Evolutionary conservation across 2,113 vertebrate genomes (phyloP).

Genomic region (Cynoglossus semilaevis): DNA sequence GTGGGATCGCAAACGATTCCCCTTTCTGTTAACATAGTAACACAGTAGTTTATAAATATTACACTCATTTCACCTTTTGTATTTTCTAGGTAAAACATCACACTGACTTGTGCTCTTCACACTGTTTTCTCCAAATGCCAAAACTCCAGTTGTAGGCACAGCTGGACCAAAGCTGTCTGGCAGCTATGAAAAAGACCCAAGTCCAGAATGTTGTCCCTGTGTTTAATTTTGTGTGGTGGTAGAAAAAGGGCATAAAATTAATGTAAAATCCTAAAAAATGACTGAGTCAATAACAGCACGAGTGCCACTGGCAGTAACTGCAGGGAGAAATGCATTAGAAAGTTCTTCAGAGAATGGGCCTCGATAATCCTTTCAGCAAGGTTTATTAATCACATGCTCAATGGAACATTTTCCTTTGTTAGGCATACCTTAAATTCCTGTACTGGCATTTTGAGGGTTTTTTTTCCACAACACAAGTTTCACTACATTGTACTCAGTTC

Average conservation of each 20-base stretch:
- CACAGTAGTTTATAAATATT: too few relatives aligned
- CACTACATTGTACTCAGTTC: constrained; percentile 28
- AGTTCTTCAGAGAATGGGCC: constrained; percentile 44
- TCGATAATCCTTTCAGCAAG: constrained; percentile 60
- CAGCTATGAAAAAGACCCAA: constrained; percentile 70
- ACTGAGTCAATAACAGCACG: constrained; percentile 42
- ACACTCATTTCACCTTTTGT: too few relatives aligned
- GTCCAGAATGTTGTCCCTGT: constrained; percentile 63
- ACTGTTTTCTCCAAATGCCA: constrained; percentile 21
- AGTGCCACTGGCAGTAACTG: constrained; percentile 46
- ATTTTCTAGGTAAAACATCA: too few relatives aligned
- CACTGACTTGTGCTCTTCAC: too few relatives aligned
- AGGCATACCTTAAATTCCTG: constrained; percentile 64
- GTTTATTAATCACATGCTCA: constrained; percentile 70
- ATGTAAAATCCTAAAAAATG: constrained; percentile 47
- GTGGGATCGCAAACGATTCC: too few relatives aligned
- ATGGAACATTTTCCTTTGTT: constrained; percentile 51
- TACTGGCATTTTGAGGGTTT: constrained; percentile 32
- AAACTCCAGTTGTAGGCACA: constrained; percentile 50
- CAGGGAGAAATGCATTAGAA: constrained; percentile 38
- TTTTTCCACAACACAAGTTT: constrained; percentile 27
- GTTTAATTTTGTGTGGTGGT: constrained; percentile 69
- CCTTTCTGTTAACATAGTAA: too few relatives aligned
- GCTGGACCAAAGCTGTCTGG: constrained; percentile 73
- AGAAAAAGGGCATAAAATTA: constrained; percentile 41